These are phyloP conservation scores for Craseonycteris thonglongyai DNA, from an alignment of 2,113 vertebrate species.

Conservation along the genomic window DNA sequence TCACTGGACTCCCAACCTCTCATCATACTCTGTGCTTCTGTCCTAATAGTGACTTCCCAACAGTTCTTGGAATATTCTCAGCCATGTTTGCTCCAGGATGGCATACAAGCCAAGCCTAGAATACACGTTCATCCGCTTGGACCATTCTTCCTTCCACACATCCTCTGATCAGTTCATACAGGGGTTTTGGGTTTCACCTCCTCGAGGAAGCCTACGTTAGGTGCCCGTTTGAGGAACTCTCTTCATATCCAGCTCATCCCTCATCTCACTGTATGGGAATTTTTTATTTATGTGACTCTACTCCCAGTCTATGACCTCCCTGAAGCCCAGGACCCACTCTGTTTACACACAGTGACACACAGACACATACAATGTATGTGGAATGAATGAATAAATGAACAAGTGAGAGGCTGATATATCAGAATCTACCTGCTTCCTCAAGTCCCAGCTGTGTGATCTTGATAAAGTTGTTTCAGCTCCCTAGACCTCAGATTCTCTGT, in stretches of 20 bases:
- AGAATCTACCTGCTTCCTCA: neutral
- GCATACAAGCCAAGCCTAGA: neutral
- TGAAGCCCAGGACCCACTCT: neutral
- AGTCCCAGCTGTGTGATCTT: neutral
- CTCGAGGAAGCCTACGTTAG: neutral
- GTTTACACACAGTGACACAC: neutral
- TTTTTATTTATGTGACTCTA: neutral
- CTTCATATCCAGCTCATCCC: neutral
- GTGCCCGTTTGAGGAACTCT: neutral
- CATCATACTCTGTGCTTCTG: neutral
- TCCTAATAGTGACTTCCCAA: neutral
- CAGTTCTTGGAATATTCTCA: neutral
- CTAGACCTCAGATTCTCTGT: neutral
- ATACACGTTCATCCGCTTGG: rapidly evolving
- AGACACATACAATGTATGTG: neutral
- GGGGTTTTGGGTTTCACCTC: neutral
- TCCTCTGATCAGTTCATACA: neutral
- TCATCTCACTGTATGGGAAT: neutral
- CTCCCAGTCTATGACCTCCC: neutral
- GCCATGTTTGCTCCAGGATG: neutral
- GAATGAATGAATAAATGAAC: neutral
- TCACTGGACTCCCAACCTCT: neutral
- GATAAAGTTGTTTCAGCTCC: neutral
- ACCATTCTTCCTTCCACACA: neutral
- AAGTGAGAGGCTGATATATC: neutral